These are phyloP conservation scores for Arion vulgaris DNA, from an alignment of 1,140 invertebrate genomes.

Conservation along the genomic window DNA sequence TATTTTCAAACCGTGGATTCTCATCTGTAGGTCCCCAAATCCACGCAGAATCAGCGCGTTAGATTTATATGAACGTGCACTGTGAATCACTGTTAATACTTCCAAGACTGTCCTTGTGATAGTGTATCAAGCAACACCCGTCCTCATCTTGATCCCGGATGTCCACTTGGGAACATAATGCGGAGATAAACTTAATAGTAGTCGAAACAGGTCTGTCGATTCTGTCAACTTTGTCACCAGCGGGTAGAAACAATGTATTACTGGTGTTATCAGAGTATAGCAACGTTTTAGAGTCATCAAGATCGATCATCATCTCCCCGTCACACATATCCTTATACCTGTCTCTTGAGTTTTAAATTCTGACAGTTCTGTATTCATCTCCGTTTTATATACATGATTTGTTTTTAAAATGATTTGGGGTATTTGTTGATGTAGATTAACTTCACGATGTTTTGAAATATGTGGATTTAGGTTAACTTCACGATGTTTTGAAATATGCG, in stretches of 20 bases:
- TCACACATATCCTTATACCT: conserved; percentile 26
- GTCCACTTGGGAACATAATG: conserved; percentile 18
- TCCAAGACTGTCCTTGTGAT: conserved; percentile 39
- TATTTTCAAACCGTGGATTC: conserved; percentile 24
- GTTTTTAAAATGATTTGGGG: too few species aligned
- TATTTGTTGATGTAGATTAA: too few species aligned
- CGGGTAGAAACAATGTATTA: not conserved
- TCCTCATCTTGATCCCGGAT: conserved; percentile 19
- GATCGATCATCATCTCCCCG: conserved; percentile 36
- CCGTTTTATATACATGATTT: not conserved
- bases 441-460: too few species aligned
- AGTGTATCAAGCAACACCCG: not conserved
- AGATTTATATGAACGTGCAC: conserved; percentile 39
- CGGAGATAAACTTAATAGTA: not conserved
- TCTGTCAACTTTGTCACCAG: not conserved
- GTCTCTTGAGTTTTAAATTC: not conserved
- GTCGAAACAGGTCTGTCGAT: not conserved
- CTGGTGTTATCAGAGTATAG: not conserved
- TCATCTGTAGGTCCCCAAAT: conserved; percentile 43
- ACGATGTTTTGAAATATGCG: too few species aligned
- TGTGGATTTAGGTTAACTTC: too few species aligned
- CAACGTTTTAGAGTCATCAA: not conserved
- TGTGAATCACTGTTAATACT: conserved; percentile 38
- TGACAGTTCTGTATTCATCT: not conserved
- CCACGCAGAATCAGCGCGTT: conserved; percentile 46